Evolutionary conservation across 2,888 invertebrate genomes (phyloP), one percentile per base, ranked within the genome.

Genomic region (Mythimna impura): DNA sequence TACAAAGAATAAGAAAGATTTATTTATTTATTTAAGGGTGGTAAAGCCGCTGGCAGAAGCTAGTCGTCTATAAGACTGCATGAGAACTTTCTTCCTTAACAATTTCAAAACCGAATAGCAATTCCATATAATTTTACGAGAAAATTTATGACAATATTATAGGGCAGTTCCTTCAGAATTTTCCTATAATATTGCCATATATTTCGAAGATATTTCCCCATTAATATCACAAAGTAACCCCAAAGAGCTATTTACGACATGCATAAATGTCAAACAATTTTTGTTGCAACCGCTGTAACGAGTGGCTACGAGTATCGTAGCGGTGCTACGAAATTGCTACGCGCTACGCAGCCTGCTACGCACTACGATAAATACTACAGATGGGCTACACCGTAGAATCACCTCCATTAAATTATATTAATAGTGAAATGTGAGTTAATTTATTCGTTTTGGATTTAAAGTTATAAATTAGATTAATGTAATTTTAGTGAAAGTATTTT

Each of bases 231-330:
- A 81, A 69, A 79, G 80, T 80, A 74, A 76, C 66, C 36, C 54
- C 52, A 71, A 78, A 73, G 43, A 20, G 30, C 36, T 14, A 63
- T 63, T 71, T 71, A 67, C 62, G 40, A 58, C 67, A 52, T 68
- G 10, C 70, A 63, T 79, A 74, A 83, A 83, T 80, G 65, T 66
- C 66, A 82, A 71, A 55, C 61, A 73, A 70, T 80, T 83, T 80
- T 81, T 63, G 80, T 69, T 79, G 80, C 80, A 80, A 60, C 67
- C 43, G 43, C 67, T 52, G 40, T 60, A 71, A 68, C 65, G 67
- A 57, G 74, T 65, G 43, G 80, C 83, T 82, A 82, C 83, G 83
- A 69, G 58, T 2, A 14, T 34, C 66, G 81, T 80, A 80, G 76
- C 55, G 34, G 50, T 73, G 55, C 81, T 81, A 82, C 78, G 65